Percentiles rank a stretch among this genome's conserved stretches.
Evolutionary conservation across 2,113 vertebrate genomes (phyloP).

Genomic region (Phyllostomus discolor): DNA sequence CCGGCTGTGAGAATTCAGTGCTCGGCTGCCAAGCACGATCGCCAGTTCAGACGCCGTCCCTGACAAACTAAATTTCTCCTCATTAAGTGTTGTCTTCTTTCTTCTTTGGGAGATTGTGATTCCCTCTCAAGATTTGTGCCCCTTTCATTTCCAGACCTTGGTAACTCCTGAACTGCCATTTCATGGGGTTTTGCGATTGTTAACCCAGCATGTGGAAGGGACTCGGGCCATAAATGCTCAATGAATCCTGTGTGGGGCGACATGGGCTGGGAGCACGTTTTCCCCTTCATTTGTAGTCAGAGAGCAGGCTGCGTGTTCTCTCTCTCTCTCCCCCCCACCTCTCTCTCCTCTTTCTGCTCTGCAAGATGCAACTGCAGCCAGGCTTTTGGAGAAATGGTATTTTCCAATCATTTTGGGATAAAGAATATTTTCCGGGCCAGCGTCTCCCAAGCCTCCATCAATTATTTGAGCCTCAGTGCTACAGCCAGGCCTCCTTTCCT

Average conservation of each 20-base stretch:
- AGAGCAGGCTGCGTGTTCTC: conserved; percentile 48
- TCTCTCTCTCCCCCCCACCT: background rate
- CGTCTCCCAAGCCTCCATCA: background rate
- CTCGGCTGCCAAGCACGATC: conserved; percentile 5
- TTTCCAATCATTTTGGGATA: conserved; percentile 62
- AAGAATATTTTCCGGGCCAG: conserved; percentile 58
- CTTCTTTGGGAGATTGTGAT: conserved; percentile 67
- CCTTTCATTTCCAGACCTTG: conserved; percentile 82
- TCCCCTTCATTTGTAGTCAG: conserved; percentile 83
- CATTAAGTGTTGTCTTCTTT: conserved; percentile 76
- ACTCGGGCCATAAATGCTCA: conserved; percentile 78
- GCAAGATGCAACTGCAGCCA: conserved; percentile 65
- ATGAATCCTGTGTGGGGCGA: conserved; percentile 76
- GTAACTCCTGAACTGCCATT: conserved; percentile 78
- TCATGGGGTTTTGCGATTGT: conserved; percentile 84
- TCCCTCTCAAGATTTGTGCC: conserved; percentile 76
- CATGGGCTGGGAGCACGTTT: conserved; percentile 70
- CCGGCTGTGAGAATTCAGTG: conserved; percentile 39
- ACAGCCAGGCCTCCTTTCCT: background rate
- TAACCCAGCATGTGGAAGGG: conserved; percentile 80
- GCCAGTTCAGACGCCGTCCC: conserved; percentile 58
- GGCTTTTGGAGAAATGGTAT: conserved; percentile 70
- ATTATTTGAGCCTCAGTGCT: background rate
- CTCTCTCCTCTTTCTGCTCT: background rate
- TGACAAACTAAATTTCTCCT: conserved; percentile 68